Base-by-base conservation (phyloP, 2,113 vertebrate genomes). In the Tretioscincus oriximinensis region DNA sequence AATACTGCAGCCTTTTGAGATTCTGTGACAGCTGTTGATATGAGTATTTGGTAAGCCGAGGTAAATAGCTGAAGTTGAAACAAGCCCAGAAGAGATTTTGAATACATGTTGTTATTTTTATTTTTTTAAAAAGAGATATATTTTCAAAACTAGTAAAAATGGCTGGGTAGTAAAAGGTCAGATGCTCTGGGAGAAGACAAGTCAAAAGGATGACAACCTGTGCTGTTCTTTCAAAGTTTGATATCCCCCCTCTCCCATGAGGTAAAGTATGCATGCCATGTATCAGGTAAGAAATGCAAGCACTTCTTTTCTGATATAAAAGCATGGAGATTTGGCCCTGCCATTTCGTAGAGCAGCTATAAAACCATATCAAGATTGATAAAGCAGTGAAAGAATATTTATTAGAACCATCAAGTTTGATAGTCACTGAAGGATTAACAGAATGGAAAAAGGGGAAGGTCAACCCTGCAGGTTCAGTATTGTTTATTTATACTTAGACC, bases 101-200 rank as follows among this genome's bases (percentile, higher is more conserved):
- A 16, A 24, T 31, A 22, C 66, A 74, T 63, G 22, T 51, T 51
- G 47, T 49, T 49, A 7, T 49, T 49, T 49, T 54, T 7, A 14
- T 9, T 58, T 58, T 58, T 58, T 3, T 49, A 60, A 63, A 78
- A 54, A 3, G 35, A 49, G 41, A 72, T 35, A 66, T 58, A 45
- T 68, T 28, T 7, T 9, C 28, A 41, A 69, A 68, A 1, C 7
- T 47, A 29, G 0, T 0, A 41, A 0, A 20, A 1, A 16, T 77
- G 22, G 16, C 21, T 64, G 54, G 29, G 41, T 63, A 41, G 3
- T 20, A 24, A 81, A n/a, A 24, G 1, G 1, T 60, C n/a, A 84
- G 76, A 75, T 70, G 5, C 0, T 21, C 21, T 67, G 24, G 16
- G 35, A 84, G 83, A 89, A 76, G 67, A 63, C 35, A 82, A 49